A percentile compares a stretch with the other conserved stretches of the same genome.
Evolutionary conservation across 2,113 vertebrate species (phyloP).

Genomic region (Nestor notabilis): DNA sequence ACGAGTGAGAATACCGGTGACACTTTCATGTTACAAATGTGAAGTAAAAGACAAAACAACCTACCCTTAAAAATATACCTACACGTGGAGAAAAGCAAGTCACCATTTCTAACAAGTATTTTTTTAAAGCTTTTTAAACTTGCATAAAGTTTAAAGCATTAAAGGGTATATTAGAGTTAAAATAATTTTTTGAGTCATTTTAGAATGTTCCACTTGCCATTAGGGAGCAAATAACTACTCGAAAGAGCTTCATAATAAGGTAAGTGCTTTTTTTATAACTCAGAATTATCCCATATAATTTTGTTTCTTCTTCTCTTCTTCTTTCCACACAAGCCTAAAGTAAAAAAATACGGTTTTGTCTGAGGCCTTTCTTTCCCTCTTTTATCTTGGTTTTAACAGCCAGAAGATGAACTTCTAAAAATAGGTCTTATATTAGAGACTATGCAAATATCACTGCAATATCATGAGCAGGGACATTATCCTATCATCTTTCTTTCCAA

Average conservation of each 20-base stretch:
- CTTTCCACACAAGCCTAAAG: not conserved
- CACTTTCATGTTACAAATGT: not conserved
- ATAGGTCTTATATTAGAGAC: not conserved
- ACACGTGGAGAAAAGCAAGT: not conserved
- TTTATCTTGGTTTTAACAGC: not conserved
- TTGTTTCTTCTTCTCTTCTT: not conserved
- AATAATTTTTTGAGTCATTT: not conserved
- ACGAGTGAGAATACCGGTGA: not conserved
- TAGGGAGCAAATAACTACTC: not conserved
- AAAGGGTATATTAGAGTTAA: not conserved
- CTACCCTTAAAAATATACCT: not conserved
- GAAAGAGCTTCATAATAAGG: not conserved
- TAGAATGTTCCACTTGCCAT: not conserved
- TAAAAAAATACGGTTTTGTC: not conserved
- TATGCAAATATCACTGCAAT: not conserved
- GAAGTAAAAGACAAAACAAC: not conserved
- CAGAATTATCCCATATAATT: not conserved
- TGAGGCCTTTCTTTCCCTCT: not conserved
- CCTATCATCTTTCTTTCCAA: not conserved
- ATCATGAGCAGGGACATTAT: not conserved
- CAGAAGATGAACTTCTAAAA: not conserved
- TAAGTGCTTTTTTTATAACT: not conserved
- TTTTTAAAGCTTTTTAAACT: not conserved
- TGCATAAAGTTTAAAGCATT: not conserved
- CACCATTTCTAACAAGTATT: not conserved